phyloP scores from a whole-genome alignment of 1,140 invertebrate genomes.

The Sycophila sp. region DNA sequence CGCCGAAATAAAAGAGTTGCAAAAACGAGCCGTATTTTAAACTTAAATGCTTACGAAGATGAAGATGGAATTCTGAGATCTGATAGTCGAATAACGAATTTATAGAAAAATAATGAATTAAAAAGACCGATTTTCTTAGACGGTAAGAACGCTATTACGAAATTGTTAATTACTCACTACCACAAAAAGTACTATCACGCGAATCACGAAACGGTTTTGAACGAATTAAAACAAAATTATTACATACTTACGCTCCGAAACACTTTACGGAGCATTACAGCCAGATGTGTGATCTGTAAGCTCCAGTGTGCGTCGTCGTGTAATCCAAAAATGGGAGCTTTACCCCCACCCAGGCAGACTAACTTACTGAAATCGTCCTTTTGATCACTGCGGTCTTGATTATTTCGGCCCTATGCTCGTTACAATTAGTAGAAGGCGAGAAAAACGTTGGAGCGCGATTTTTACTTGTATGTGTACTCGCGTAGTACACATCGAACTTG shows the following conservation, averaged over 20 bases:
- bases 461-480: conserved; percentile 45
- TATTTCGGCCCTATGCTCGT: not conserved
- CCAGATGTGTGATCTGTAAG: not conserved
- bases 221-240: conserved; percentile 42
- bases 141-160: not conserved
- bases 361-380: not conserved
- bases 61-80: not conserved
- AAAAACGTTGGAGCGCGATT: conserved; percentile 53
- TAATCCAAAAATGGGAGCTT: not conserved
- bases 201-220: conserved; percentile 42
- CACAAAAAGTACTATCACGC: conserved; percentile 19
- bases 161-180: conserved; percentile 35
- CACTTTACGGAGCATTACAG: not conserved
- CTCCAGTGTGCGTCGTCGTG: not conserved
- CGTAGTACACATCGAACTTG: conserved; percentile 47
- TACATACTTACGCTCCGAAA: conserved; percentile 34
- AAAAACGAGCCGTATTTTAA: not conserved
- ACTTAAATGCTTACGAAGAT: not conserved
- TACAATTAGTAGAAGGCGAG: conserved; percentile 33
- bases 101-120: not conserved
- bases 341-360: not conserved
- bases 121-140: conserved; percentile 19
- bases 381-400: not conserved
- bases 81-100: not conserved
- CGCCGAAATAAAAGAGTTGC: not conserved